Conservation (phyloP, 1,140 invertebrate genomes). For the Copidosoma floridanum region DNA sequence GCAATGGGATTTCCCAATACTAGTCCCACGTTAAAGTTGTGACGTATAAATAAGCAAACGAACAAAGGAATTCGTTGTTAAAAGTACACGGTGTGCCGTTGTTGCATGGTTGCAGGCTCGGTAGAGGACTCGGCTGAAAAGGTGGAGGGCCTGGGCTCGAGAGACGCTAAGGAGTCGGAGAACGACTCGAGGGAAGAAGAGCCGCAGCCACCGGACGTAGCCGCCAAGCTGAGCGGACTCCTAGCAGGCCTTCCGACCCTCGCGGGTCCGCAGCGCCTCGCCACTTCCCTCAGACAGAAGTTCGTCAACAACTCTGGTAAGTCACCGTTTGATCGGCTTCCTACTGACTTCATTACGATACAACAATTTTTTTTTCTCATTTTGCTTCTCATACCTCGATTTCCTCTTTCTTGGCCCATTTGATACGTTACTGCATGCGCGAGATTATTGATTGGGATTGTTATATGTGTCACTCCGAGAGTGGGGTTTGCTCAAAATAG, state of each 20-base stretch:
- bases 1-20: no score
- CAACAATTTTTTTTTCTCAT: no score
- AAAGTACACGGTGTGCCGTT: no score
- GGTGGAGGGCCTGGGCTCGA: conserved; percentile 56
- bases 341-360: neutral
- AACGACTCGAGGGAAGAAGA: conserved; percentile 51
- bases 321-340: conserved; percentile 29
- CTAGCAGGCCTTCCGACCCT: conserved; percentile 52
- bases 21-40: no score
- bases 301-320: conserved; percentile 53
- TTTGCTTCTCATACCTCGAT: no score
- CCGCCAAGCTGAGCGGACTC: conserved; percentile 50
- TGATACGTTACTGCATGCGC: no score
- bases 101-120: conserved; percentile 38
- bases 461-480: no score
- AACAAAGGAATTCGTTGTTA: no score
- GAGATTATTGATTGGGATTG: no score
- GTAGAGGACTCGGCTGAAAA: conserved; percentile 53
- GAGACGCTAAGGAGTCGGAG: conserved; percentile 51
- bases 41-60: no score
- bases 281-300: conserved; percentile 51
- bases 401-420: no score
- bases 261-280: conserved; percentile 54
- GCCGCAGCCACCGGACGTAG: conserved; percentile 45
- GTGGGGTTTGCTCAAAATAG: no score